phyloP scores from a whole-genome alignment of 2,797 vertebrate species.

The Rousettus madagascariensis region DNA sequence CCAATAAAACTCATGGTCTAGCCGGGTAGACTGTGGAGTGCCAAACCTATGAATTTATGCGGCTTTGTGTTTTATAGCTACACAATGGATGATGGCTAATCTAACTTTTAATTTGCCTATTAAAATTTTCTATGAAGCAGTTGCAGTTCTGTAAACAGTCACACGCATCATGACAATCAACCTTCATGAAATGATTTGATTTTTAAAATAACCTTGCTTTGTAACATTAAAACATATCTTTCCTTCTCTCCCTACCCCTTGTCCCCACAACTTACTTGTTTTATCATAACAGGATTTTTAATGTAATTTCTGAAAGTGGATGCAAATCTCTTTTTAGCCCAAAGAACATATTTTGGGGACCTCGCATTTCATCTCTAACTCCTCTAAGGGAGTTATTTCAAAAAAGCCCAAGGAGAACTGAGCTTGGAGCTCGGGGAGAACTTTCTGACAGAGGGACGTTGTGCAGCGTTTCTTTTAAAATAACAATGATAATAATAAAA shows the following conservation, averaged over 20 bases:
- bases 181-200: background rate
- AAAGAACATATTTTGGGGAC: background rate
- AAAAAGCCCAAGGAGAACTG: background rate
- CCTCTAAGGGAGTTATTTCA: background rate
- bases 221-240: background rate
- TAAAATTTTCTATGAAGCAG: background rate
- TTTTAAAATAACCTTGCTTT: background rate
- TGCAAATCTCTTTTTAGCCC: background rate
- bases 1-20: background rate
- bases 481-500: background rate
- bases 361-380: background rate
- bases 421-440: background rate
- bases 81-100: background rate
- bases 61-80: background rate
- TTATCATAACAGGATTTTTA: background rate
- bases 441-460: background rate
- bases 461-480: background rate
- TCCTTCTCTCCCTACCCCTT: background rate
- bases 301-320: background rate
- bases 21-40: background rate
- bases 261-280: background rate
- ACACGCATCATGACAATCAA: background rate
- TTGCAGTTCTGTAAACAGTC: background rate
- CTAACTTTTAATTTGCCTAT: background rate
- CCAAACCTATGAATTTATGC: background rate